Conservation (phyloP, 2,888 invertebrate genomes). For the Trichogramma evanescens region DNA sequence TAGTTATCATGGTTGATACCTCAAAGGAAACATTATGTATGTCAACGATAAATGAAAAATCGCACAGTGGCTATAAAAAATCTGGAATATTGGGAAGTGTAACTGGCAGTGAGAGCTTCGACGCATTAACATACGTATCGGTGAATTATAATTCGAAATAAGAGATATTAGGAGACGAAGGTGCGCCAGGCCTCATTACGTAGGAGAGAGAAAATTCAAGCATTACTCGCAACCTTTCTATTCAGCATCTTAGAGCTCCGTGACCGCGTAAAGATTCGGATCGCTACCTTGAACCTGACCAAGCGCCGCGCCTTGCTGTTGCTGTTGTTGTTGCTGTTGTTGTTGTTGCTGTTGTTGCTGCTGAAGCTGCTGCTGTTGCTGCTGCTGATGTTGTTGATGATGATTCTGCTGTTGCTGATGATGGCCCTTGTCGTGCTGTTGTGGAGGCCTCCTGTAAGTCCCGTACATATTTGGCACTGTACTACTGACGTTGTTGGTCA, state of each 20-base stretch:
- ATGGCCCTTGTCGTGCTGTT: slow-evolving; percentile 38
- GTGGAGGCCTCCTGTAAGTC: slow-evolving; percentile 41
- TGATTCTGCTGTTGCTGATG: slow-evolving; percentile 8
- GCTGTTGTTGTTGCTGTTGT: slow-evolving; percentile 24
- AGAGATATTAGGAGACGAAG: background rate
- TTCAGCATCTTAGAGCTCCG: slow-evolving; percentile 54
- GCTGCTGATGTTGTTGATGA: background rate
- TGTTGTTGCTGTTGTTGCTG: background rate
- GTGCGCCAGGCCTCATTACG: background rate
- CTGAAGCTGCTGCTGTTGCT: background rate
- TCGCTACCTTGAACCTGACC: slow-evolving; percentile 46
- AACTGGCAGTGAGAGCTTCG: too few relatives aligned
- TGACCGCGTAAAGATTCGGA: slow-evolving; percentile 65
- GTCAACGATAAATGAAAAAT: too few relatives aligned
- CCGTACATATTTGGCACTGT: slow-evolving; percentile 47
- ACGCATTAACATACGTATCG: too few relatives aligned
- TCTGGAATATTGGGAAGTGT: too few relatives aligned
- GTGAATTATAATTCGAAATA: too few relatives aligned
- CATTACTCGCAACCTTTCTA: background rate
- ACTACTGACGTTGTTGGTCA: slow-evolving; percentile 33
- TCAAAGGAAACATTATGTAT: too few relatives aligned
- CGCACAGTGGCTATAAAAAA: too few relatives aligned
- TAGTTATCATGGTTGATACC: too few relatives aligned
- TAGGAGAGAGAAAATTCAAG: background rate
- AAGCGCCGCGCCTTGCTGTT: slow-evolving; percentile 35